Evolutionary conservation across 2,888 invertebrate species (phyloP).

Genomic region (Chloroclysta siterata): DNA sequence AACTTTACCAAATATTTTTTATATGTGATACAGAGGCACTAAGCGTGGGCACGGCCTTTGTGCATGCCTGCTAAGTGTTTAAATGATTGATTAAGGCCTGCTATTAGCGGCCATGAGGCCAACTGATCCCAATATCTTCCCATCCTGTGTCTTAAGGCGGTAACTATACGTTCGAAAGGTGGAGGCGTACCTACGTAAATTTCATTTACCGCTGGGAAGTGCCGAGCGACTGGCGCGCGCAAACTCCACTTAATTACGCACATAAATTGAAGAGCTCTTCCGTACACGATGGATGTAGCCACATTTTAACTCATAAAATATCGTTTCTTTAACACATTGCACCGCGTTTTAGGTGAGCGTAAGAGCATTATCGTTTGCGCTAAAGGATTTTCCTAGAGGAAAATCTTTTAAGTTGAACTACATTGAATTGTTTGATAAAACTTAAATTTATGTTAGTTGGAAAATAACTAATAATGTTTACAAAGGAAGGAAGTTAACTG

Average conservation of each 20-base stretch:
- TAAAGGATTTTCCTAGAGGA: conserved; percentile 5
- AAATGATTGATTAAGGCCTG: neutral
- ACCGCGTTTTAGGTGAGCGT: conserved; percentile 24
- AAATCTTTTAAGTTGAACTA: conserved; percentile 4
- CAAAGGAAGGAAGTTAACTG: too few relatives aligned
- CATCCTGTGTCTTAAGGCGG: conserved; percentile 49
- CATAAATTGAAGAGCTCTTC: conserved; percentile 82
- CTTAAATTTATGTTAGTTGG: neutral
- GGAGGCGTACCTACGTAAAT: conserved; percentile 79
- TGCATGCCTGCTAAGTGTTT: neutral
- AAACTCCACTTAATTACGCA: conserved; percentile 84
- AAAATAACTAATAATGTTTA: neutral
- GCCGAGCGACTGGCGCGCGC: conserved; percentile 77
- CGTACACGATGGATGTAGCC: conserved; percentile 75
- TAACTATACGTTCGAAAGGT: conserved; percentile 71
- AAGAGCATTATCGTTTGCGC: conserved; percentile 25
- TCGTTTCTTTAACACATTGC: conserved; percentile 52
- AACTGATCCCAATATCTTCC: neutral
- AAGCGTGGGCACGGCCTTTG: too few relatives aligned
- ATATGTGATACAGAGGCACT: too few relatives aligned
- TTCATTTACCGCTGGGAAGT: conserved; percentile 82
- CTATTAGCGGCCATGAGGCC: neutral
- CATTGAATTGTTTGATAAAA: neutral
- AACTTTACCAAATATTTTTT: too few relatives aligned
- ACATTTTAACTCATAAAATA: conserved; percentile 75